Conservation (phyloP, 2,797 vertebrate species). For the Podarcis lilfordi region DNA sequence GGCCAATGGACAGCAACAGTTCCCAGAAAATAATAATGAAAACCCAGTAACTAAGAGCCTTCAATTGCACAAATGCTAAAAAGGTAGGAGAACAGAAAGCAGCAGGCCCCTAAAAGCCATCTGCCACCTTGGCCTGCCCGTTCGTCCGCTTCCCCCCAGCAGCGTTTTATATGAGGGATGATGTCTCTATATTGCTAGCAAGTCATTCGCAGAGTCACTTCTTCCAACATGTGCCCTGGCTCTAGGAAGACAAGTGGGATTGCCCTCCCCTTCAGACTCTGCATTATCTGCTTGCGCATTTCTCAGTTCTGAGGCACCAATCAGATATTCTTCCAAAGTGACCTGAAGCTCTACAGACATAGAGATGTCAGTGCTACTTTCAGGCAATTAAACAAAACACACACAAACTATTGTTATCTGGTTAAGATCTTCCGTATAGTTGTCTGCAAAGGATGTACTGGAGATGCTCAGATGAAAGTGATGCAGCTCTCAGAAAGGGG, state of each 20-base stretch:
- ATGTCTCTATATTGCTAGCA: constrained; percentile 68
- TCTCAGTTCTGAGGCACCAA: not conserved
- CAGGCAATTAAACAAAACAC: constrained; percentile 2
- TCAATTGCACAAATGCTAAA: constrained; percentile 65
- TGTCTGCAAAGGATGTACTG: not conserved
- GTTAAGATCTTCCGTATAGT: not conserved
- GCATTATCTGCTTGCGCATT: constrained; percentile 32
- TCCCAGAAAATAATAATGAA: constrained; percentile 58
- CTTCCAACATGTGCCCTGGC: constrained; percentile 56
- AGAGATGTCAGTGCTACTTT: not conserved
- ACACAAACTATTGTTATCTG: not conserved
- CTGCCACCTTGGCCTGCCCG: constrained; percentile 78
- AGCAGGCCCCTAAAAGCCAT: constrained; percentile 75
- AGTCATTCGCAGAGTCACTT: constrained; percentile 58
- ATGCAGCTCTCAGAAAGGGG: not conserved
- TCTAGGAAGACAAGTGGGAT: constrained; percentile 49
- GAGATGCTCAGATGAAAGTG: not conserved
- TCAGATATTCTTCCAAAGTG: not conserved
- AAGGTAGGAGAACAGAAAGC: constrained; percentile 74
- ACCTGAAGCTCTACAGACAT: not conserved
- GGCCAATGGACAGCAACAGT: constrained; percentile 62
- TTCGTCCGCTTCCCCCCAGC: constrained; percentile 66
- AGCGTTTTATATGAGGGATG: constrained; percentile 73
- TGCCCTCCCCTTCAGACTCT: constrained; percentile 9
- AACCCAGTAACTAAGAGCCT: constrained; percentile 72